Base-by-base conservation (phyloP, 2,888 invertebrate species). In the Xanthia icteritia region DNA sequence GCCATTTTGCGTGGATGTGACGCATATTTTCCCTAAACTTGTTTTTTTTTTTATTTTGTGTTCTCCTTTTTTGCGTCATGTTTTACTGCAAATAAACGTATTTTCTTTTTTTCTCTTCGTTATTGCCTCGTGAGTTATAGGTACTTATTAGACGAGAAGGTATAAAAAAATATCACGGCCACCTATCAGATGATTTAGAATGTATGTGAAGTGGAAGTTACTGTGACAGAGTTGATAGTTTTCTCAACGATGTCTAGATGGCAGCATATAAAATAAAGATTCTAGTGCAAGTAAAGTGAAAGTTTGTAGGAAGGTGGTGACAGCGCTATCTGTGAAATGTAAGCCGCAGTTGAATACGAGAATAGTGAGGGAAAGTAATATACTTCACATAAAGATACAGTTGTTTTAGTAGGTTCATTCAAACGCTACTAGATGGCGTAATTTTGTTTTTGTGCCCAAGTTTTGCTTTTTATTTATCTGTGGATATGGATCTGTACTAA, bases 301-400 rank as follows among this genome's bases (percentile, higher is more conserved):
- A 27, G 51, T 61, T 66, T 42, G 1, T n/a, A 60, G 60, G 2
- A 60, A 4, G 2, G 5, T 9, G 0, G 17, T 73, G 0, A 36
- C 20, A 71, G 64, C 79, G 83, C 66, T 60, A 83, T 79, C 82
- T 82, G 2, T 66, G 20, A 17, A 31, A 15, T 23, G 0, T 17
- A 0, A 60, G 0, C 8, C 8, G 5, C 5, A 54, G 1, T 20
- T n/a, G 2, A 5, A 42, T 4, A 8, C 1, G 27, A 31, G 9
- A 31, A 31, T 45, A 77, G 36, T 27, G 0, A 15, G 4, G 13
- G 65, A 81, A 60, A 77, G 39, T 51, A 17, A 11, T 15, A 48
- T 17, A 15, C 4, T 36, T 15, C 0, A 15, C 6, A 1, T 11
- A 1, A 1, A 13, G 4, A 0, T 20, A 51, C 15, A 36, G 20